phyloP scores from a whole-genome alignment of 35 echinoderm and acorn worm species.

The Anneissia japonica region DNA sequence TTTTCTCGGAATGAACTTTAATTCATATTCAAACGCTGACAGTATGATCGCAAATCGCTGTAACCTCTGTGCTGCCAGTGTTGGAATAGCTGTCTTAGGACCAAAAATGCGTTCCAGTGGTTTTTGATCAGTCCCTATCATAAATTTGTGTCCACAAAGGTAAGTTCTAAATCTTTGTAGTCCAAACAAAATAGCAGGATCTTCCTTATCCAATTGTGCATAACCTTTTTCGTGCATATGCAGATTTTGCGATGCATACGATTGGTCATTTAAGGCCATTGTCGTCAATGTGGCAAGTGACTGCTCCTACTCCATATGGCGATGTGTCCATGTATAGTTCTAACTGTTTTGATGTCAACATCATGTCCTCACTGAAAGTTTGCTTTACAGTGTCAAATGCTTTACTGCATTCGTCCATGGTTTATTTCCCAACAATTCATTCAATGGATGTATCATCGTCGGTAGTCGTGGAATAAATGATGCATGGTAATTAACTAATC shows the following conservation, averaged over 20 bases:
- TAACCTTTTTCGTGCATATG: background rate
- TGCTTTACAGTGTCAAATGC: background rate
- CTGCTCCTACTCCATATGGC: constrained; percentile 4
- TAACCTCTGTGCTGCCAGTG: too few relatives aligned
- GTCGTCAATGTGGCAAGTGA: background rate
- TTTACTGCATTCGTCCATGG: background rate
- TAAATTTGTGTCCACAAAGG: constrained; percentile 21
- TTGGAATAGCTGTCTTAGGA: too few relatives aligned
- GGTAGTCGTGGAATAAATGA: constrained; percentile 14
- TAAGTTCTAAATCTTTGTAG: constrained; percentile 59
- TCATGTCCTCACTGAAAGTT: background rate
- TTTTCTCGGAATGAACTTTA: too few relatives aligned
- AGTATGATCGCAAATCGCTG: too few relatives aligned
- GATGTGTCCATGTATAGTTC: background rate
- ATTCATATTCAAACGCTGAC: constrained; percentile 22
- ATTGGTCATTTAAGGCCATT: background rate
- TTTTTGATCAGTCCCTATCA: constrained; percentile 10
- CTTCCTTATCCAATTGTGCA: constrained; percentile 21
- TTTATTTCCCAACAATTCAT: background rate
- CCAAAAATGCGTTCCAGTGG: background rate
- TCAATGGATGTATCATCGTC: constrained; percentile 13
- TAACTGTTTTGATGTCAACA: background rate
- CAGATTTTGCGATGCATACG: background rate
- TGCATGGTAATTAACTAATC: background rate
- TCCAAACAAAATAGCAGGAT: constrained; percentile 42